Base-by-base conservation (phyloP, 1,140 invertebrate genomes). In the Hermetia illucens region DNA sequence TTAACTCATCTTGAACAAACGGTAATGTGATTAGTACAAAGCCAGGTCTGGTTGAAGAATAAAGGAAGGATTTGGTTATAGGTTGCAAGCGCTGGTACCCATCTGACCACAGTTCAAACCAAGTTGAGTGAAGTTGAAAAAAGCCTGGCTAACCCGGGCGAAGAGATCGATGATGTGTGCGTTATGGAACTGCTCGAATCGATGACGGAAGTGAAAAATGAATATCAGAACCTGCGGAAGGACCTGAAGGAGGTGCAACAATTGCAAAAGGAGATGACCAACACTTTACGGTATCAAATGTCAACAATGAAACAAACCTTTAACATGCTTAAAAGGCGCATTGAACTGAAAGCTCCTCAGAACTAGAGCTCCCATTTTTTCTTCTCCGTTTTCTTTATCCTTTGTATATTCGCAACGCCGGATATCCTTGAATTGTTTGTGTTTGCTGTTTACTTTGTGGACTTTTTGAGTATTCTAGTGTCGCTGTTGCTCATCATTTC, bases 161-260 rank as follows among this genome's bases (percentile, higher is more conserved):
- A 46, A 18, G 42, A 58, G 36, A 54, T 58, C 42, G 55, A 58
- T 39, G 55, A 59, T 17, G 58, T 69, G 41, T 69, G 68, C 42
- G 66, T 71, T 8, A 51, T 70, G 43, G 63, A 65, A 46, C 53
- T 72, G 34, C 50, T 72, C 25, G 65, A 65, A 43, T 68, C 68
- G 25, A 68, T 72, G 42, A 68, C 66, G 32, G 67, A 71, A 53
- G 69, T 72, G 16, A 68, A 48, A 50, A 63, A 70, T 49, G 70
- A 72, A 48, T 71, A 72, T 47, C 64, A 70, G 46, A 66, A 64
- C 16, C 51, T 72, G 30, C 64, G 67, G 33, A 64, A 69, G 55
- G 69, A 72, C 50, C 69, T 72, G 42, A 55, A 62, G 27, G 69
- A 72, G 42, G 63, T 71, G 44, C 69, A 71, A 36, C 68, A 71